Percentiles rank a stretch among this genome's conserved stretches.
Evolutionary conservation across 2,888 invertebrate genomes (phyloP).

Genomic region (Thalpophila matura): DNA sequence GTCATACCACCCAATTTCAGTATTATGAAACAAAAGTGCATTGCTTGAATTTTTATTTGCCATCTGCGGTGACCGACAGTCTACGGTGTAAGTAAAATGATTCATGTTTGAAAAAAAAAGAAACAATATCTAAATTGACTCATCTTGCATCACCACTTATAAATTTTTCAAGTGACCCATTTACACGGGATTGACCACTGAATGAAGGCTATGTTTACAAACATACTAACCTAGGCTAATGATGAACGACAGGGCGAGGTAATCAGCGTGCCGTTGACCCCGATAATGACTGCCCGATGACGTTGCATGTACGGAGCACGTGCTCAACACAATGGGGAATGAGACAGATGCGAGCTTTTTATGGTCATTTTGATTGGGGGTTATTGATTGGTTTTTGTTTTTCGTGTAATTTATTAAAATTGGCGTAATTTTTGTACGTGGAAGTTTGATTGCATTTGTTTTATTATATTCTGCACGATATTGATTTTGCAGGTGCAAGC

Average conservation of each 20-base stretch:
- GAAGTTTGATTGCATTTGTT: not conserved
- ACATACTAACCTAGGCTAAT: slow-evolving; percentile 91
- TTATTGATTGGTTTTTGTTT: slow-evolving; percentile 59
- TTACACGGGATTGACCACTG: slow-evolving; percentile 79
- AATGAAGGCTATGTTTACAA: slow-evolving; percentile 88
- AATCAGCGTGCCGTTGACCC: slow-evolving; percentile 89
- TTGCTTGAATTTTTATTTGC: too few species aligned
- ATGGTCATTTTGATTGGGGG: slow-evolving; percentile 54
- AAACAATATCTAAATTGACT: not conserved
- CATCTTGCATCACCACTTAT: slow-evolving; percentile 5
- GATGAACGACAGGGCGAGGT: slow-evolving; percentile 89
- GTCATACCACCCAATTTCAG: too few species aligned
- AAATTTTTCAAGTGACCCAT: slow-evolving; percentile 72
- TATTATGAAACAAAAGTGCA: too few species aligned
- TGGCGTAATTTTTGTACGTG: not conserved
- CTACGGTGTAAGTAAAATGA: too few species aligned
- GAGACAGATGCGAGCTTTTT: slow-evolving; percentile 74
- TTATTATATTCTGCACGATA: too few species aligned
- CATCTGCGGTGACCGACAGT: too few species aligned
- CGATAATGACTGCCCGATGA: slow-evolving; percentile 90
- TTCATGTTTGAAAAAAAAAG: slow-evolving; percentile 13
- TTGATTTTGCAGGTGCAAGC: too few species aligned
- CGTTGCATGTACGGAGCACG: slow-evolving; percentile 87
- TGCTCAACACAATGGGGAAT: slow-evolving; percentile 71
- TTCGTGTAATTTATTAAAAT: slow-evolving; percentile 11